phyloP scores from a whole-genome alignment of 2,888 invertebrate species.

The Conistra vaccinii region DNA sequence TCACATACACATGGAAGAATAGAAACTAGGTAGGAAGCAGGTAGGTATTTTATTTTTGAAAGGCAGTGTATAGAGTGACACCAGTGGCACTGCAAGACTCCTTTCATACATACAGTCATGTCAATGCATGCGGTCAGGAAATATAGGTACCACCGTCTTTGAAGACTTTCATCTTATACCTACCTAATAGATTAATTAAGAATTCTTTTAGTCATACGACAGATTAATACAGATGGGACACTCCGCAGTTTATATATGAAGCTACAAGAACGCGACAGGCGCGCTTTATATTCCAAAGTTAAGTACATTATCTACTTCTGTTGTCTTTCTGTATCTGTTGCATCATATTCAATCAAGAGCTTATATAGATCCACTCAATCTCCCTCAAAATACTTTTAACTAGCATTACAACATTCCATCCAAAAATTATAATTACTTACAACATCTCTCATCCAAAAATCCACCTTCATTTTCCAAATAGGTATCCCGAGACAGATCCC shows the following conservation, averaged over 20 bases:
- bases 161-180: neutral
- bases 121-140: neutral
- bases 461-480: neutral
- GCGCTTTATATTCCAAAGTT: too few species aligned
- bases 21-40: neutral
- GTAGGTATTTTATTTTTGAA: neutral
- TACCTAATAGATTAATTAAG: too few species aligned
- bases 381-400: too few species aligned
- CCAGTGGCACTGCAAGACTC: too few species aligned
- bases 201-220: neutral
- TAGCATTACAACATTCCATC: too few species aligned
- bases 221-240: too few species aligned
- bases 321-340: neutral
- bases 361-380: neutral
- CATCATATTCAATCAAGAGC: neutral
- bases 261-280: too few species aligned
- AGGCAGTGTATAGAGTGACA: too few species aligned
- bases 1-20: neutral
- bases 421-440: too few species aligned
- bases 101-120: neutral
- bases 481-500: conserved; percentile 44
- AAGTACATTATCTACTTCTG: too few species aligned
- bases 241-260: too few species aligned
- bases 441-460: neutral
- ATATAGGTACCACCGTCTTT: too few species aligned